A percentile compares a stretch with the other conserved stretches of the same genome.
phyloP scores from a whole-genome alignment of 1,140 invertebrate species.

The Pogonomyrmex californicus region DNA sequence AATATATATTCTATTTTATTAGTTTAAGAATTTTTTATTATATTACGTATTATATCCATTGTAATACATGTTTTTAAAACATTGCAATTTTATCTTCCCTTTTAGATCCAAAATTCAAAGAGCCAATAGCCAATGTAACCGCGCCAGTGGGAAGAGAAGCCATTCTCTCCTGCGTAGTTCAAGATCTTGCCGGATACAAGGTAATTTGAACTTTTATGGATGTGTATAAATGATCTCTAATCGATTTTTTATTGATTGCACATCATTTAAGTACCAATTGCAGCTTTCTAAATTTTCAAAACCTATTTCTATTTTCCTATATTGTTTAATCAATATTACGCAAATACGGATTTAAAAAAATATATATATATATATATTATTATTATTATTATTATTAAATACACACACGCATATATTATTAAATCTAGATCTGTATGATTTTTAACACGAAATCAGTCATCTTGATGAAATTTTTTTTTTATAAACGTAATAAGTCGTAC shows the following conservation, averaged over 20 bases:
- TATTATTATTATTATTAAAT: too few relatives aligned
- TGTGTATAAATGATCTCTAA: neutral
- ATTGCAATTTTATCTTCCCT: slow-evolving; percentile 71
- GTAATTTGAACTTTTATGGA: slow-evolving; percentile 86
- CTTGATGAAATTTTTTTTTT: neutral
- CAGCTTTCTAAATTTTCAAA: neutral
- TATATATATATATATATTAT: too few relatives aligned
- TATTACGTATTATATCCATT: neutral
- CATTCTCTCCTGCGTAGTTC: slow-evolving; percentile 93
- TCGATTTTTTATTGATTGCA: neutral
- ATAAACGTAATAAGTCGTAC: neutral
- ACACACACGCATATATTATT: neutral
- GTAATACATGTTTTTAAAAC: neutral
- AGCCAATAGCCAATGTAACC: slow-evolving; percentile 94
- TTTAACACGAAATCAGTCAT: neutral
- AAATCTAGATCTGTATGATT: neutral
- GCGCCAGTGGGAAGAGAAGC: slow-evolving; percentile 94
- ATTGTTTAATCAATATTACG: slow-evolving; percentile 1
- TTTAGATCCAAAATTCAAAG: slow-evolving; percentile 94
- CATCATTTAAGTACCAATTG: neutral
- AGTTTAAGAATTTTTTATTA: neutral
- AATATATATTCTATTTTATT: neutral
- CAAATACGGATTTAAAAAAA: neutral
- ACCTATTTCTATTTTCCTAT: neutral
- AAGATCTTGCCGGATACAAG: slow-evolving; percentile 94